Conservation (phyloP, 2,888 invertebrate species). For the Hanleya hanleyi region DNA sequence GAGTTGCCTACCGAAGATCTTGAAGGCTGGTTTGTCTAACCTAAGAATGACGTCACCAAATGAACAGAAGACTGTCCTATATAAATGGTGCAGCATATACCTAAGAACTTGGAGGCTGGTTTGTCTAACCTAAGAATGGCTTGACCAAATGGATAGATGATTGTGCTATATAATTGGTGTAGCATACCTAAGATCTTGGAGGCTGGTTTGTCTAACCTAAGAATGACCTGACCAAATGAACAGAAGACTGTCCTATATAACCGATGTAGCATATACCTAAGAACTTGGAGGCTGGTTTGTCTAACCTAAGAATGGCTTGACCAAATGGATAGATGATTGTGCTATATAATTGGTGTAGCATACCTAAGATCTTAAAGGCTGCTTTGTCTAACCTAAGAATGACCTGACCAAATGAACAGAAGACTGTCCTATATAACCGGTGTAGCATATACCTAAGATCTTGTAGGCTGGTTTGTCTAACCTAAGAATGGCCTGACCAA, state of each 20-base stretch:
- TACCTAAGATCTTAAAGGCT: conserved; percentile 81
- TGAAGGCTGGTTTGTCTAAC: conserved; percentile 81
- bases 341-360: too few species aligned
- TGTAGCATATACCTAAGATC: conserved; percentile 79
- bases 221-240: conserved; percentile 84
- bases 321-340: conserved; percentile 84
- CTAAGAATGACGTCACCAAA: conserved; percentile 83
- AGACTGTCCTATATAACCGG: conserved; percentile 78
- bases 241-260: conserved; percentile 79
- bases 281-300: conserved; percentile 81
- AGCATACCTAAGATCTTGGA: conserved; percentile 79
- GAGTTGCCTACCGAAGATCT: conserved; percentile 80
- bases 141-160: too few species aligned
- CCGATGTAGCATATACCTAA: conserved; percentile 78
- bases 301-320: conserved; percentile 80
- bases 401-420: conserved; percentile 84
- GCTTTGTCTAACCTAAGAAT: conserved; percentile 80
- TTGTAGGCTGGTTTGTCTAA: conserved; percentile 81
- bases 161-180: too few species aligned
- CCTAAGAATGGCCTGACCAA: conserved; percentile 81
- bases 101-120: background rate
- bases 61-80: conserved; percentile 80
- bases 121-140: conserved; percentile 26
- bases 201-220: conserved; percentile 81
- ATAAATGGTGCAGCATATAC: too few species aligned